Conservation (phyloP, 2,113 vertebrate species). For the Gallinago undulata region DNA sequence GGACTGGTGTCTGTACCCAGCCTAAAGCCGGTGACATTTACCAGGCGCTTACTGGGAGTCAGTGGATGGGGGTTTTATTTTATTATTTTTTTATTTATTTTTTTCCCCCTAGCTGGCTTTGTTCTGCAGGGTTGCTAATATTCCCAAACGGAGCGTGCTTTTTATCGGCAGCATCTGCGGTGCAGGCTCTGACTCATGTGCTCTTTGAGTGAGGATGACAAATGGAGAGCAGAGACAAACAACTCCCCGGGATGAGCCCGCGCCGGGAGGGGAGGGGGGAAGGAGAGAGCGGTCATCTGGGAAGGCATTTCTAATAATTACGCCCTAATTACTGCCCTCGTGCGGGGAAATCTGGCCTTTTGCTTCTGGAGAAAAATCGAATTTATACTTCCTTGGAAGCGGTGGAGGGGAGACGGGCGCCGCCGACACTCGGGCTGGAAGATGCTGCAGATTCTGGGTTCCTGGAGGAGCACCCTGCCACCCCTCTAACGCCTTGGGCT, state of each 20-base stretch:
- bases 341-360: background rate
- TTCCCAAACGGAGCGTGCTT: background rate
- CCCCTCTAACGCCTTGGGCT: accelerated
- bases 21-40: background rate
- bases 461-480: accelerated
- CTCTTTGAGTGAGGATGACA: constrained; percentile 30
- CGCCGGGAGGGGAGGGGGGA: background rate
- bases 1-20: background rate
- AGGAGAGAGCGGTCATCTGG: background rate
- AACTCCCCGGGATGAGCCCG: background rate
- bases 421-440: accelerated
- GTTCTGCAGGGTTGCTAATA: background rate
- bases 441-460: accelerated
- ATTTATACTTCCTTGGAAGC: background rate
- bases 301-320: background rate
- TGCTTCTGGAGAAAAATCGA: background rate
- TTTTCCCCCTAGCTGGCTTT: background rate
- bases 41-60: background rate
- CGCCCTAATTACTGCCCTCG: background rate
- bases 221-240: constrained; percentile 20
- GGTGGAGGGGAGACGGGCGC: background rate
- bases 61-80: background rate
- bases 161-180: constrained; percentile 27
- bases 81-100: background rate
- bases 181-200: constrained; percentile 20